Conservation (phyloP, 2,113 vertebrate species). For the Tachysurus vachellii region DNA sequence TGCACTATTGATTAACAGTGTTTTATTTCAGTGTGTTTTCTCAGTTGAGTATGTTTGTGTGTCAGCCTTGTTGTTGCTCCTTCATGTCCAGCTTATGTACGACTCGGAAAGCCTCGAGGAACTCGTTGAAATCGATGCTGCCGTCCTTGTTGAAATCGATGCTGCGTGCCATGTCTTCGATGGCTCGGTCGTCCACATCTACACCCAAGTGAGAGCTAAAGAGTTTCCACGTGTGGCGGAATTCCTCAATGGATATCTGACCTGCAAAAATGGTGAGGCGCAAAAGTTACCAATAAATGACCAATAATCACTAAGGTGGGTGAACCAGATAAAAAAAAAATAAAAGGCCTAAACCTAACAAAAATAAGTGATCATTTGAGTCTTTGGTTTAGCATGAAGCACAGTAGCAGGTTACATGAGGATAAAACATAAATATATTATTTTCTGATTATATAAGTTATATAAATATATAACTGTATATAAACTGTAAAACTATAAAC, state of each 20-base stretch:
- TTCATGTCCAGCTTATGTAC: constrained; percentile 83
- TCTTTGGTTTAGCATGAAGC: neutral
- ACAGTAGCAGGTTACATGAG: neutral
- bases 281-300: neutral
- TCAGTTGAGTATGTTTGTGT: neutral
- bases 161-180: constrained; percentile 82
- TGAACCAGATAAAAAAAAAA: neutral
- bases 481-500: neutral
- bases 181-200: constrained; percentile 69
- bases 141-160: constrained; percentile 96
- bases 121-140: constrained; percentile 95
- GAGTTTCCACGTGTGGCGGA: constrained; percentile 88
- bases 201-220: constrained; percentile 85
- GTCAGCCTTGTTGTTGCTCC: constrained; percentile 58
- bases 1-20: neutral
- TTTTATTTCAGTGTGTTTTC: too few relatives aligned
- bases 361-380: neutral
- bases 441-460: too few relatives aligned
- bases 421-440: too few relatives aligned
- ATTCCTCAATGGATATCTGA: constrained; percentile 91
- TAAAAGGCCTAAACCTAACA: neutral
- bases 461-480: too few relatives aligned
- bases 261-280: constrained; percentile 68
- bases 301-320: neutral
- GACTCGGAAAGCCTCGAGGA: constrained; percentile 91